These are phyloP conservation scores for Lycia hirtaria DNA, from an alignment of 2,888 invertebrate species.

Conservation along the genomic window DNA sequence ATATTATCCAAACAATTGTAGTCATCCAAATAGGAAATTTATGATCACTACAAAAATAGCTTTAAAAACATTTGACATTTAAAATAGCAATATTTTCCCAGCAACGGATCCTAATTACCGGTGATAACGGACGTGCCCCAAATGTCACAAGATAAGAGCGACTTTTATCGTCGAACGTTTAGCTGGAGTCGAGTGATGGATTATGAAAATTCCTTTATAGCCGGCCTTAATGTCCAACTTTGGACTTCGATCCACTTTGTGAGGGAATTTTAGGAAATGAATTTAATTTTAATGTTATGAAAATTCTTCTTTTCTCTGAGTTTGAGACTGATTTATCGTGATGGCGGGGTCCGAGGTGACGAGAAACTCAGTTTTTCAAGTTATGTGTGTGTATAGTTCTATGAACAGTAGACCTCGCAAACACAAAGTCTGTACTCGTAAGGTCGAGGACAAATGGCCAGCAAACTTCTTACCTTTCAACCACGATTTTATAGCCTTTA, in stretches of 20 bases:
- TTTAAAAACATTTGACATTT: background rate
- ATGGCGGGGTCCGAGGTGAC: too few species aligned
- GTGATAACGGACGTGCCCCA: conserved; percentile 16
- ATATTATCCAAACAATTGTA: too few species aligned
- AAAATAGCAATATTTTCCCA: background rate
- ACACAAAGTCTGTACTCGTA: too few species aligned
- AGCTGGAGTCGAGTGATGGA: conserved; percentile 64
- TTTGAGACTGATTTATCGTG: conserved; percentile 51
- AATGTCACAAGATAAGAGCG: conserved; percentile 34
- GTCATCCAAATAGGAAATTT: too few species aligned
- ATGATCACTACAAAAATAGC: background rate
- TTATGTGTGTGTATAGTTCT: too few species aligned
- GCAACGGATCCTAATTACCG: conserved; percentile 19
- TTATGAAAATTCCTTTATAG: conserved; percentile 79
- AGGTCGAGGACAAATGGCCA: too few species aligned
- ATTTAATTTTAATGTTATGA: conserved; percentile 79
- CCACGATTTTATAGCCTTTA: too few species aligned
- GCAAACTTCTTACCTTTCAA: too few species aligned
- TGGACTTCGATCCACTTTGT: conserved; percentile 63
- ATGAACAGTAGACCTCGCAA: too few species aligned
- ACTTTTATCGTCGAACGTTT: conserved; percentile 42
- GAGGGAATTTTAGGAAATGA: conserved; percentile 74
- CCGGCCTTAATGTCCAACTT: conserved; percentile 63
- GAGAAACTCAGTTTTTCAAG: too few species aligned
- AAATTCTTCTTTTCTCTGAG: conserved; percentile 73